Evolutionary conservation across 2,113 vertebrate genomes (phyloP), one percentile per base, ranked within the genome.

Genomic region (Donacobius atricapilla): DNA sequence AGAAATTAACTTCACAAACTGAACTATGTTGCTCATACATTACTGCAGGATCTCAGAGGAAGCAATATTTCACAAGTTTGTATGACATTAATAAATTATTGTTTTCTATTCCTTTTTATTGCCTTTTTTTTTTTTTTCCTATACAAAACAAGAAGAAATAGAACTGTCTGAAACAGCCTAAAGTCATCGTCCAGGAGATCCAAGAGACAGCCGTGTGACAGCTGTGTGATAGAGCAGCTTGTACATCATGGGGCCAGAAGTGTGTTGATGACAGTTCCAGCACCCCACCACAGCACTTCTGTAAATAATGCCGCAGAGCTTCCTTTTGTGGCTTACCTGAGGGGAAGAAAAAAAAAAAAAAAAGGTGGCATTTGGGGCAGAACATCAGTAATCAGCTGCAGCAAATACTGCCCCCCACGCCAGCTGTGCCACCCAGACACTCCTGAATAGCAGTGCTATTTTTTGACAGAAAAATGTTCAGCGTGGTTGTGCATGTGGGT

Each of bases 41-140:
- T 90, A 82, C 21, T 84, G 30, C 48, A 89, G 83, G 47, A 93
- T 61, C 3, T 13, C 71, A 90, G 85, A 92, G 72, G 64, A 89
- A 95, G 77, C 39, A 75, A 88, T 97, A 96, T 93, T 97, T 97
- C 96, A 96, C 39, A 33, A 96, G 63, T 79, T 57, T 94, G 25
- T 48, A 53, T 33, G 37, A 87, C 79, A 87, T 75, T 75, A 94
- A 92, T 86, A 94, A 89, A 92, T 66, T 60, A 21, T 51, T 88
- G 27, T 9, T 90, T 89, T 93, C 76, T 82, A 53, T 30, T 16
- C 40, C 16, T 78, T 89, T 39, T 35, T 78, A 82, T 6, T 89
- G 18, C 9, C 0, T 16, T 13, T 66, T 35, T 64, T 66, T 66
- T 79, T 77, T 72, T 21, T n/a, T 22, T 6, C 9, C 35, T 40